phyloP scores from a whole-genome alignment of 2,888 invertebrate genomes.

The Zhengitettix transpicula region DNA sequence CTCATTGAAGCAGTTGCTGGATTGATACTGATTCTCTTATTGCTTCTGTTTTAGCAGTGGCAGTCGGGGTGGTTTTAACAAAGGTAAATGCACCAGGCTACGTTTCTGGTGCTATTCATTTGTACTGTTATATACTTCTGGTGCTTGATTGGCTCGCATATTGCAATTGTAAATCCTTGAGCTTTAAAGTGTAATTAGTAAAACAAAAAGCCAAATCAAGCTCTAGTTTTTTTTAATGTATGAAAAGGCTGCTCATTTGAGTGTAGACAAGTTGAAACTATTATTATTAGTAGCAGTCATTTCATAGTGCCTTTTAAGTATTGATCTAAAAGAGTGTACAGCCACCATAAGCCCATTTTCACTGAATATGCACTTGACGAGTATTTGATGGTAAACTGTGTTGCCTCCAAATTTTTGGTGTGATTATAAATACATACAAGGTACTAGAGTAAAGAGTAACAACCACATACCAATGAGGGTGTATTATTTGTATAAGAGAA shows the following conservation, averaged over 20 bases:
- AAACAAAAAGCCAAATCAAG: background rate
- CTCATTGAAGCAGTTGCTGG: constrained; percentile 1
- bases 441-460: no score
- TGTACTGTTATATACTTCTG: constrained; percentile 11
- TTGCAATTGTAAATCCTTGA: no score
- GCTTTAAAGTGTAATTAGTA: no score
- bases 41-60: constrained; percentile 76
- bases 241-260: background rate
- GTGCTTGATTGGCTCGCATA: background rate
- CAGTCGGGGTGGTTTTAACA: constrained; percentile 90
- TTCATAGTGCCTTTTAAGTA: background rate
- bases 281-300: background rate
- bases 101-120: constrained; percentile 56
- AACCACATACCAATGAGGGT: no score
- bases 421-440: no score
- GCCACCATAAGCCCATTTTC: constrained; percentile 10
- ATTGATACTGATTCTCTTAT: constrained; percentile 57
- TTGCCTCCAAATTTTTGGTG: no score
- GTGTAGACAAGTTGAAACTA: background rate
- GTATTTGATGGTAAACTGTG: no score
- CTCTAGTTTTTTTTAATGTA: background rate
- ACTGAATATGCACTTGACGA: background rate
- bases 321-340: background rate
- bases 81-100: constrained; percentile 82
- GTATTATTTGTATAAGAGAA: no score